These are phyloP conservation scores for Automeris io DNA, from an alignment of 2,888 invertebrate genomes.

Conservation along the genomic window DNA sequence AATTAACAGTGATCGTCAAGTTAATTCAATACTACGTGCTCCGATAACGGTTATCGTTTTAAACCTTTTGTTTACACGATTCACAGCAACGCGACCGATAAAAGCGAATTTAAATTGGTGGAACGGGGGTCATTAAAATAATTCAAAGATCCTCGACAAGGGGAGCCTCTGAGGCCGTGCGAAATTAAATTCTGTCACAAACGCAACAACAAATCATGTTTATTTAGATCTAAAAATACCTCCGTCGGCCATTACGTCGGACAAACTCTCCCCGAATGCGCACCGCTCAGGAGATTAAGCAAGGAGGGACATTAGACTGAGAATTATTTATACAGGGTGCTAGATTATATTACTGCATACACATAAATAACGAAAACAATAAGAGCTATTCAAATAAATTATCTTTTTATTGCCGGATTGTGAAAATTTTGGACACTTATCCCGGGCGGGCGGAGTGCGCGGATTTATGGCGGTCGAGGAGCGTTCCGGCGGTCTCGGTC, in stretches of 20 bases:
- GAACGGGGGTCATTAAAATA: slow-evolving; percentile 63
- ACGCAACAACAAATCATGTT: slow-evolving; percentile 75
- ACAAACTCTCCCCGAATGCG: slow-evolving; percentile 56
- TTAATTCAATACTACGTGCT: too few relatives aligned
- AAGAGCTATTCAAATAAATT: slow-evolving; percentile 78
- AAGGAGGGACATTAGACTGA: slow-evolving; percentile 75
- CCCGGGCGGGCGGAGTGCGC: slow-evolving; percentile 44
- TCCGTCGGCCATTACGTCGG: slow-evolving; percentile 69
- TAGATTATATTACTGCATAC: slow-evolving; percentile 78
- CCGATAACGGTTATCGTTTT: too few relatives aligned
- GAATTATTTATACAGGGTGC: slow-evolving; percentile 76
- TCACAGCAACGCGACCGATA: slow-evolving; percentile 12
- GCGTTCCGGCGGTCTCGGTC: slow-evolving; percentile 49
- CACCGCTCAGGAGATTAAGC: slow-evolving; percentile 72
- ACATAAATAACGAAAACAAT: slow-evolving; percentile 78
- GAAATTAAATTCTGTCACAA: slow-evolving; percentile 74
- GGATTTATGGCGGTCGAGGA: slow-evolving; percentile 70
- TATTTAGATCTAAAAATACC: slow-evolving; percentile 77
- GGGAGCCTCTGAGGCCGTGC: slow-evolving; percentile 41
- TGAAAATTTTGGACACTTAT: slow-evolving; percentile 78
- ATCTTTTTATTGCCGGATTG: slow-evolving; percentile 78
- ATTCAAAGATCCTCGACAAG: slow-evolving; percentile 65
- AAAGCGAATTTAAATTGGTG: slow-evolving; percentile 27
- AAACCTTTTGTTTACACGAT: not conserved
- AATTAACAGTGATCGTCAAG: too few relatives aligned